These are phyloP conservation scores for Galerucella nymphaeae DNA, from an alignment of 2,888 invertebrate genomes.

Conservation along the genomic window DNA sequence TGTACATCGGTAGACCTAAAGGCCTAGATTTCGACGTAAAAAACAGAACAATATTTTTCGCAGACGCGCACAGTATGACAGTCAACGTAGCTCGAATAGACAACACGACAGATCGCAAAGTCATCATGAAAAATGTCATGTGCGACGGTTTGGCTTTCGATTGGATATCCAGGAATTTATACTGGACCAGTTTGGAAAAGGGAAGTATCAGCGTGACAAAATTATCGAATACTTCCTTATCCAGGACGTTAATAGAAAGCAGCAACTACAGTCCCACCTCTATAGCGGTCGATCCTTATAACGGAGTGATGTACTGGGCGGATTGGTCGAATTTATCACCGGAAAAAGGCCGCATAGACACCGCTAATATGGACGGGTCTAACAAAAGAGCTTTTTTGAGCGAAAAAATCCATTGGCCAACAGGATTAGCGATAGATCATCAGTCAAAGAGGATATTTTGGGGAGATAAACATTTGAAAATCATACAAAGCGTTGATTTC, in stretches of 20 bases:
- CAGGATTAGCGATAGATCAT: constrained; percentile 77
- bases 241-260: constrained; percentile 70
- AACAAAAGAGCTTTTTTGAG: constrained; percentile 65
- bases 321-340: constrained; percentile 71
- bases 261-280: constrained; percentile 69
- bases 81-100: constrained; percentile 51
- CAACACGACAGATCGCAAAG: constrained; percentile 55
- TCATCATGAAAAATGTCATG: constrained; percentile 71
- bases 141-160: constrained; percentile 85
- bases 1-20: constrained; percentile 73
- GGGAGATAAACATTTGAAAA: constrained; percentile 78
- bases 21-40: constrained; percentile 77
- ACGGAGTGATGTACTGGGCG: constrained; percentile 82
- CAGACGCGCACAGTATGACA: constrained; percentile 67
- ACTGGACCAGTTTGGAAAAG: constrained; percentile 83
- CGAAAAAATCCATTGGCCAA: constrained; percentile 76
- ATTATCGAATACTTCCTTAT: constrained; percentile 69
- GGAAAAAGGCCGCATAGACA: constrained; percentile 72
- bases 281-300: constrained; percentile 74
- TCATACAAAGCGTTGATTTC: constrained; percentile 74
- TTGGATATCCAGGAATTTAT: constrained; percentile 84
- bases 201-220: constrained; percentile 77
- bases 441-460: constrained; percentile 71
- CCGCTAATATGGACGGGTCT: constrained; percentile 81
- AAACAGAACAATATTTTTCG: constrained; percentile 62